Evolutionary conservation across 2,113 vertebrate genomes (phyloP).

Genomic region (Ascaphus truei): DNA sequence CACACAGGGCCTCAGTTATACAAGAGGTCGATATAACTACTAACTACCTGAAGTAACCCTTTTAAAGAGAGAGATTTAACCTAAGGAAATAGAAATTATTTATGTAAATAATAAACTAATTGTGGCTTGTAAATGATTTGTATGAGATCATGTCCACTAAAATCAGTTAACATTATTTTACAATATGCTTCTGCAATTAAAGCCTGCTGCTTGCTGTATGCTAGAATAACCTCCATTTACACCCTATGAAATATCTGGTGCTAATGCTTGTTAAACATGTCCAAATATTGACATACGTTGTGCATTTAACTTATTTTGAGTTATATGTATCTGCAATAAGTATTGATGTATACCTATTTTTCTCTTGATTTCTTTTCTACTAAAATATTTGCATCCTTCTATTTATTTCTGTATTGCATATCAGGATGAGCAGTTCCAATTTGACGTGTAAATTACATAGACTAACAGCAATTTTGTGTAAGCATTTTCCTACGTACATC

Average conservation of each 20-base stretch:
- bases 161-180: conserved; percentile 76
- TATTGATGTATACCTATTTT: not conserved
- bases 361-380: not conserved
- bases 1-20: conserved; percentile 54
- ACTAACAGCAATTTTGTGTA: not conserved
- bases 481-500: no score
- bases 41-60: conserved; percentile 78
- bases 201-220: conserved; percentile 85
- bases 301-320: not conserved
- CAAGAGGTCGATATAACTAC: conserved; percentile 83
- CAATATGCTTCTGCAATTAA: conserved; percentile 79
- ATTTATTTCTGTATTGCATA: not conserved
- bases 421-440: not conserved
- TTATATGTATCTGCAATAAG: not conserved
- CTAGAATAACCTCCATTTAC: conserved; percentile 74
- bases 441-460: not conserved
- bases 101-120: conserved; percentile 97
- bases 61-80: conserved; percentile 67
- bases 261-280: conserved; percentile 55
- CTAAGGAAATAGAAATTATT: conserved; percentile 63
- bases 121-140: conserved; percentile 88
- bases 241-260: conserved; percentile 58
- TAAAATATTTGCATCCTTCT: not conserved
- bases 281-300: not conserved
- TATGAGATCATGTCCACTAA: conserved; percentile 79